Base-by-base conservation (phyloP, 2,888 invertebrate species). In the Heliconius cydno region DNA sequence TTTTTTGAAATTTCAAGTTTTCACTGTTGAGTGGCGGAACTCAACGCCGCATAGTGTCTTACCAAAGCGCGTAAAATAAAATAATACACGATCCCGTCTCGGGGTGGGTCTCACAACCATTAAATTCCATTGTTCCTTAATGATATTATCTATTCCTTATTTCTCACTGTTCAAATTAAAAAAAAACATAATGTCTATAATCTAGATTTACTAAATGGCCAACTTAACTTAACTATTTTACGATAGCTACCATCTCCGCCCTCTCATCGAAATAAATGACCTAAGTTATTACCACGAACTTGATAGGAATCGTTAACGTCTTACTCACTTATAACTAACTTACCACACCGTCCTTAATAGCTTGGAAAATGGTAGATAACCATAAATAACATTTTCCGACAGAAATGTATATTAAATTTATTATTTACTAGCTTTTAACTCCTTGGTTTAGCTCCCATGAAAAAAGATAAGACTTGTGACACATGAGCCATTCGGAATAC, bases 301-400 rank as follows among this genome's bases (percentile, higher is more conserved):
- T 76, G 77, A 79, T 81, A 79, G 75, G 52, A 79, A 79, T 77
- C 79, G 77, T 77, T 81, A 81, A 77, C 70, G 79, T 79, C 65
- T 52, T 79, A 70, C 67, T 76, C 70, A 79, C 70, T 79, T 81
- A 75, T 81, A 81, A 81, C 79, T 77, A 75, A 60, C 28, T 71
- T 67, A 30, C 74, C 15, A 67, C 67, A 38, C 71, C 57, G 60
- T 34, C 30, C 25, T 72, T 76, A 81, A 77, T 78, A 60, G 70
- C 57, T 70, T 63, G 63, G 67, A 68, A 68, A 78, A 67, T 74
- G 7, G 38, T 30, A 2, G 30, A n/a, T 38, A 38, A 25, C 10
- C 25, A 63, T 60, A 63, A 25, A 46, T 34, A 28, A 30, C 46
- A 41, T 74, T 74, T 67, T 60, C 22, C 67, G 38, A 67, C 34